Base-by-base conservation (phyloP, 2,888 invertebrate species). In the Pollenia griseotomentosa region DNA sequence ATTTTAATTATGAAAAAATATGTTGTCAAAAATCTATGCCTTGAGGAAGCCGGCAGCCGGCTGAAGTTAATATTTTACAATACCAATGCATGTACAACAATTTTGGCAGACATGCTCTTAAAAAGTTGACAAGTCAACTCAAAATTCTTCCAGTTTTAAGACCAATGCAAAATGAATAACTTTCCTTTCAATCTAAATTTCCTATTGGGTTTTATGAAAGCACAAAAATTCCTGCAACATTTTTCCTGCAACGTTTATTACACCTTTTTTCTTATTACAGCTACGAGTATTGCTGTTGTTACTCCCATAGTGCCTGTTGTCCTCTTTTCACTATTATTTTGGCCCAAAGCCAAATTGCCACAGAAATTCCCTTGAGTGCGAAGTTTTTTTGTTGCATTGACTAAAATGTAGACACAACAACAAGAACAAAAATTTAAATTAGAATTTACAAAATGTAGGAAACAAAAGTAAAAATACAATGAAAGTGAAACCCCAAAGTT, bases 401-500 rank as follows among this genome's bases (percentile, higher is more conserved):
- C 48, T 51, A 55, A 16, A 59, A 12, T 55, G 23, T 46, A 81
- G 42, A 66, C 33, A 63, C 42, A 63, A 61, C 23, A 53, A 53
- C n/a, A 61, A 71, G 42, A 61, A 48, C n/a, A 66, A 75, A 61
- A 63, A 55, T 65, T 57, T 46, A 59, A 53, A 77, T 63, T 82
- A 53, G 61, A 75, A 83, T 61, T 70, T 61, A 33, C 51, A 53
- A 83, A 61, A 59, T 16, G 55, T 51, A 16, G 23, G 14, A 57
- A 44, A n/a, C 11, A 78, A 14, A 66, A 53, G 66, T 57, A 16
- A 71, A 79, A 68, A 44, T n/a, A n/a, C 10, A 68, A 61, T 63
- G 44, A 75, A 83, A 83, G 83, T 83, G 83, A 83, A 83, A 77
- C 68, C 75, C 59, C 33, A 51, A 68, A 83, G 4, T 23, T 19